Percentiles rank a stretch among this genome's conserved stretches.
These are phyloP conservation scores for Speoplatyrhinus poulsoni DNA, from an alignment of 2,113 vertebrate species.

Conservation along the genomic window DNA sequence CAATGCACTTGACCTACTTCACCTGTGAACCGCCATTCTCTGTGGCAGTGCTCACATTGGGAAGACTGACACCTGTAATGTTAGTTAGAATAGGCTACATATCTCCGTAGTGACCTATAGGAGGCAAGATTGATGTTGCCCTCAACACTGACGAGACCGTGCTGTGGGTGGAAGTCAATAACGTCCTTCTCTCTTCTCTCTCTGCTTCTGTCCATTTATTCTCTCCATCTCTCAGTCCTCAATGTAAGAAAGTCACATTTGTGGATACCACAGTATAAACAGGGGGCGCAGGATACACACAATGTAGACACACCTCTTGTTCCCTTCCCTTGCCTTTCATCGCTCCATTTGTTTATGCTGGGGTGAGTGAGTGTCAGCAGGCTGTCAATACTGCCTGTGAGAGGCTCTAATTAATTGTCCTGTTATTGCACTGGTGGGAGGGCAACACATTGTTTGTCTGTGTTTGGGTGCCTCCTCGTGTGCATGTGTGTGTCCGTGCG, in stretches of 20 bases:
- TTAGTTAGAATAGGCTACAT: slow-evolving; percentile 34
- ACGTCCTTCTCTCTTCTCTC: too few relatives aligned
- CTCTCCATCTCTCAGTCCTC: too few relatives aligned
- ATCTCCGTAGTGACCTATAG: slow-evolving; percentile 19
- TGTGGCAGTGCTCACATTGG: slow-evolving; percentile 7
- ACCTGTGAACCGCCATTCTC: slow-evolving; percentile 24
- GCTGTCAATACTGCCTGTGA: slow-evolving; percentile 75
- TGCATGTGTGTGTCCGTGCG: slow-evolving; percentile 20
- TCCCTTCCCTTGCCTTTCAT: slow-evolving; percentile 26
- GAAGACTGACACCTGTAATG: slow-evolving; percentile 31
- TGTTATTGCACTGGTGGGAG: slow-evolving; percentile 70
- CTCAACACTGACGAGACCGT: slow-evolving; percentile 6
- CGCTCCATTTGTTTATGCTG: slow-evolving; percentile 68
- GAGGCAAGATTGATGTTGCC: slow-evolving; percentile 32
- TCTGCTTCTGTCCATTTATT: too few relatives aligned
- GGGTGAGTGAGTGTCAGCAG: slow-evolving; percentile 68
- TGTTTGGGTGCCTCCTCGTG: slow-evolving; percentile 39
- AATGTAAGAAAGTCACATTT: too few relatives aligned
- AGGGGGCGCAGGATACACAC: not conserved
- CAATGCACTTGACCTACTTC: slow-evolving; percentile 45
- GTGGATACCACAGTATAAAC: too few relatives aligned
- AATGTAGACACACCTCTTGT: slow-evolving; percentile 4
- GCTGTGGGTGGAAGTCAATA: not conserved
- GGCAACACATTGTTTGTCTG: slow-evolving; percentile 63
- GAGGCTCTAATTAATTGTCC: slow-evolving; percentile 75